A percentile compares a stretch with the other conserved stretches of the same genome.
Evolutionary conservation across 2,888 invertebrate genomes (phyloP).

Genomic region (Heliconius cydno): DNA sequence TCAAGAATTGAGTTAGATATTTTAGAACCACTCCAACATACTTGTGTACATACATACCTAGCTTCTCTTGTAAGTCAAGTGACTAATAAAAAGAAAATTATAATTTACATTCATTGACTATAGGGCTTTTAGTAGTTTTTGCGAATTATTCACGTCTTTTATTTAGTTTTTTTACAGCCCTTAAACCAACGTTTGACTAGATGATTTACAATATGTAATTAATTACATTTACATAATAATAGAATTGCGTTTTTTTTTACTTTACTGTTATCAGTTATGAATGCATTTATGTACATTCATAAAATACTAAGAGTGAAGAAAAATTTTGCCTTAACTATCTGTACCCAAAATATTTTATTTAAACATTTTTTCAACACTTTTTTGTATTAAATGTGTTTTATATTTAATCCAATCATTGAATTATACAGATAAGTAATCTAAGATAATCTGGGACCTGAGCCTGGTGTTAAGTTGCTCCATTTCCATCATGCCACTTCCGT

Average conservation of each 20-base stretch:
- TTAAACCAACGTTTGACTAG: constrained; percentile 1
- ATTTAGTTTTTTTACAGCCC: background rate
- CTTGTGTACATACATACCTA: background rate
- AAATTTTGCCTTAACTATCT: background rate
- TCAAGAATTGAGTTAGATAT: background rate
- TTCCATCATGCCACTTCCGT: too few species aligned
- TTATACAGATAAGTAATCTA: too few species aligned
- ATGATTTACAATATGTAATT: background rate
- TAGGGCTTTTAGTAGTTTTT: too few species aligned
- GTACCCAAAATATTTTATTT: background rate
- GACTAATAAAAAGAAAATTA: background rate
- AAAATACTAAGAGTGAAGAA: background rate
- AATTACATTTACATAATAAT: background rate
- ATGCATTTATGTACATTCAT: too few species aligned
- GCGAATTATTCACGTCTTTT: background rate
- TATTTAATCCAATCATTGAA: background rate
- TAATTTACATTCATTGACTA: background rate
- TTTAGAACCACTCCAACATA: background rate
- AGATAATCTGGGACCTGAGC: too few species aligned
- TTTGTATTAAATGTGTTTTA: background rate
- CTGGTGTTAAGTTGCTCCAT: too few species aligned
- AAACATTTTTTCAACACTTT: background rate
- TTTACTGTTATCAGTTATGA: too few species aligned
- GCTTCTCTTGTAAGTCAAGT: background rate
- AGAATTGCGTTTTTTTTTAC: background rate